Evolutionary conservation across 1,140 invertebrate species (phyloP).

Genomic region (Drosophila tristis): DNA sequence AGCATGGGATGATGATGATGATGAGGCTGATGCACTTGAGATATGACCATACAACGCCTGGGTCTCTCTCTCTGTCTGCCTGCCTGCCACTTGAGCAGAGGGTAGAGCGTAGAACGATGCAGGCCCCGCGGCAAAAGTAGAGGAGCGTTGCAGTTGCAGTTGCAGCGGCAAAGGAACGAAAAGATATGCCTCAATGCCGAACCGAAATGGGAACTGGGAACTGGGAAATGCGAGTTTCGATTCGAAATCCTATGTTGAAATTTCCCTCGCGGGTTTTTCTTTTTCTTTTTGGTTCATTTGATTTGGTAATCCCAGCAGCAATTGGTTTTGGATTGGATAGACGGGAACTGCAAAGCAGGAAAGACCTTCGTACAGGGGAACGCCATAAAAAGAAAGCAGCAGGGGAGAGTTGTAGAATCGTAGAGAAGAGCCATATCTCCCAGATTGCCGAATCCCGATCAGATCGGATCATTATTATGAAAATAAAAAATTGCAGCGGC

Average conservation of each 20-base stretch:
- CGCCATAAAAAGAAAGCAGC: too few species aligned
- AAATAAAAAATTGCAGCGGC: too few species aligned
- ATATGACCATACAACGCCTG: slow-evolving; percentile 11
- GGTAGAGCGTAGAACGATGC: too few species aligned
- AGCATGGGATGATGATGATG: slow-evolving; percentile 1
- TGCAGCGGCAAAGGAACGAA: neutral
- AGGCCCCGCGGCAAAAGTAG: too few species aligned
- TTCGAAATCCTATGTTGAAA: slow-evolving; percentile 19
- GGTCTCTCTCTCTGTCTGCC: too few species aligned
- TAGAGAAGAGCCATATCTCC: too few species aligned
- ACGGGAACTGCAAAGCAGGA: slow-evolving; percentile 17
- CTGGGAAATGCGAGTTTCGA: slow-evolving; percentile 12
- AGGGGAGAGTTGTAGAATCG: too few species aligned
- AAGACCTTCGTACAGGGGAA: too few species aligned
- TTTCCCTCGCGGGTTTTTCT: neutral
- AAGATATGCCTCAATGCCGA: slow-evolving; percentile 42
- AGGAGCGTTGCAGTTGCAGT: too few species aligned
- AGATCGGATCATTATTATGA: too few species aligned
- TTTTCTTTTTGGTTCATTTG: slow-evolving; percentile 27
- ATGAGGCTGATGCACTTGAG: slow-evolving; percentile 21
- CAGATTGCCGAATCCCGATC: too few species aligned
- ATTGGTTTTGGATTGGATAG: slow-evolving; percentile 4
- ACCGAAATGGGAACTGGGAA: slow-evolving; percentile 17
- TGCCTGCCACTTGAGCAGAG: slow-evolving; percentile 29
- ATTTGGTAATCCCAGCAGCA: neutral